Conservation (phyloP, 2,113 vertebrate species). For the Xiphorhynchus elegans region DNA sequence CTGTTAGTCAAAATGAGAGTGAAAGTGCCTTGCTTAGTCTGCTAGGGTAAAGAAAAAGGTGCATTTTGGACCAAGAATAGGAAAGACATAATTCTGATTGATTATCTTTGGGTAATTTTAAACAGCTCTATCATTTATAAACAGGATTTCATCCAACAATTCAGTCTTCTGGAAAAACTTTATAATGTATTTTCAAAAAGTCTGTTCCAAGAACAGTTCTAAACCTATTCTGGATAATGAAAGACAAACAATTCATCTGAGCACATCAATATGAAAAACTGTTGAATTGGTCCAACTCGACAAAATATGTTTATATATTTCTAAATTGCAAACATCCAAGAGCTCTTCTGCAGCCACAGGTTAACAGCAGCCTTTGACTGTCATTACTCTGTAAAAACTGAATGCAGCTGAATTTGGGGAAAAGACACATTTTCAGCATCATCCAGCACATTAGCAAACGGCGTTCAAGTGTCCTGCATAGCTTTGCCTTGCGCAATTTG, state of each 20-base stretch:
- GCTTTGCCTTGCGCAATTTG: conserved; percentile 13
- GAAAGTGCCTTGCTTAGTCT: background rate
- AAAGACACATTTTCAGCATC: background rate
- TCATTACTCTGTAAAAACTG: background rate
- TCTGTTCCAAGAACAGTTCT: background rate
- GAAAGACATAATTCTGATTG: conserved; percentile 10
- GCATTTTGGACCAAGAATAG: background rate
- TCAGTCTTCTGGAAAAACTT: background rate
- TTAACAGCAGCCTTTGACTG: background rate
- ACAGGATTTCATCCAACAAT: conserved; percentile 22
- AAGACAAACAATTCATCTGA: background rate
- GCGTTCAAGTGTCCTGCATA: background rate
- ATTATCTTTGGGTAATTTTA: conserved; percentile 19
- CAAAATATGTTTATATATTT: background rate
- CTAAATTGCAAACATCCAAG: background rate
- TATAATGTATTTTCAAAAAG: background rate
- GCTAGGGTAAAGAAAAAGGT: background rate
- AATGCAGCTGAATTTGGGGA: background rate
- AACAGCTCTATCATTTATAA: conserved; percentile 14
- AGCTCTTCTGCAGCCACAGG: background rate
- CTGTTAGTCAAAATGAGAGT: background rate
- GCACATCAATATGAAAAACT: background rate
- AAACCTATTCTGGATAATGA: conserved; percentile 28
- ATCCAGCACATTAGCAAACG: background rate
- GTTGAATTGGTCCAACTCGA: background rate